Conservation (phyloP, 2,797 vertebrate species). For the Anniella stebbinsi region DNA sequence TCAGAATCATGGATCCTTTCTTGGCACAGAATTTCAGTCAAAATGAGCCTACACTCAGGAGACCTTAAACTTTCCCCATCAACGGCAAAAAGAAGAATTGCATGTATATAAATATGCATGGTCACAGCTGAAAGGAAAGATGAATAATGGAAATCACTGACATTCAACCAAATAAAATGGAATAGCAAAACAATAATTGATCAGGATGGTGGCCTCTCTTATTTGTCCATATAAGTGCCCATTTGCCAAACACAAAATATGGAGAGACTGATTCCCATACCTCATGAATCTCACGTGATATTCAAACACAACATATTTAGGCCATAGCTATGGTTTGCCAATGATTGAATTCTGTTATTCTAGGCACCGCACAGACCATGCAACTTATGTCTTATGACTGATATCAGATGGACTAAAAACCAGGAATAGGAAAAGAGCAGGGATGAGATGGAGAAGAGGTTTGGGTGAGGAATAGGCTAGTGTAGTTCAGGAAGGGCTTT, state of each 20-base stretch:
- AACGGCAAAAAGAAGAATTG: not conserved
- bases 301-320: not conserved
- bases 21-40: not conserved
- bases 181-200: not conserved
- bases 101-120: not conserved
- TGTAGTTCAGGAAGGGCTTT: not conserved
- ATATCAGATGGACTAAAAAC: not conserved
- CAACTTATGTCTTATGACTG: not conserved
- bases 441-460: not conserved
- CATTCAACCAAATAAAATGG: not conserved
- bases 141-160: slow-evolving; percentile 26
- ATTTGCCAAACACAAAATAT: not conserved
- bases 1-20: not conserved
- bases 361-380: not conserved
- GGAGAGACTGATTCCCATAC: not conserved
- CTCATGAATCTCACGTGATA: not conserved
- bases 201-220: slow-evolving; percentile 11
- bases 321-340: not conserved
- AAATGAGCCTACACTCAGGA: slow-evolving; percentile 2
- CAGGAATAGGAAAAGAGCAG: not conserved
- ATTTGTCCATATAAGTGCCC: not conserved
- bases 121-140: not conserved
- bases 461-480: not conserved
- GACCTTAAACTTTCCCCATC: not conserved
- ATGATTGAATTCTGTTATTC: not conserved